Evolutionary conservation across 2,888 invertebrate species (phyloP), one percentile per base, ranked within the genome.

Genomic region (Octodonta nipae): DNA sequence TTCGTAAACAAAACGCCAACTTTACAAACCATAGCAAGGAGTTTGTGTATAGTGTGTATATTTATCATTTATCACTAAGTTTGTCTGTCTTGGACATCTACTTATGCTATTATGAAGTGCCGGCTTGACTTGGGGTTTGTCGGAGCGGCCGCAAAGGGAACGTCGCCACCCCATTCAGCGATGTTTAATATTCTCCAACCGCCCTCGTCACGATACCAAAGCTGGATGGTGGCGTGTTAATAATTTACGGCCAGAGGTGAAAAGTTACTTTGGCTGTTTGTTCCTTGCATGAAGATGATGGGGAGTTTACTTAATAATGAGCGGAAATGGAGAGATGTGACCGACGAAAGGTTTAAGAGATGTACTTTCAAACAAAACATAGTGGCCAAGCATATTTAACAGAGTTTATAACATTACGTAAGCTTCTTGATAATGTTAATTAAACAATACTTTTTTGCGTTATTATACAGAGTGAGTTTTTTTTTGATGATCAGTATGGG

Each of bases 41-140:
- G 22, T 22, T 22, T n/a, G n/a, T n/a, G n/a, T n/a, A n/a, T n/a
- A n/a, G 22, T 10, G 20, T 34, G 40, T 40, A 34, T 36, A 44
- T 46, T 32, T 42, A 44, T 48, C 48, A 47, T 48, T 48, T 48
- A 48, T 48, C 48, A 48, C 44, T 36, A 36, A 33, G 34, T 34
- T 37, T 40, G 45, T 42, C 48, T 48, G 48, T 37, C 39, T 35
- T 32, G 36, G 48, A 48, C 48, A 46, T 48, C 45, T 47, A 47
- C 48, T 48, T 48, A 48, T 48, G 44, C 45, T 44, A 42, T 48
- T 47, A 48, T 48, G 46, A 48, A 48, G 48, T 34, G 40, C 31
- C 26, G 28, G 16, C n/a, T n/a, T n/a, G n/a, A n/a, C n/a, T 28
- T 30, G 32, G 15, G 30, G 26, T 32, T 26, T 30, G 36, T 33